Conservation (phyloP, 2,797 vertebrate genomes). For the Remorina albescens region DNA sequence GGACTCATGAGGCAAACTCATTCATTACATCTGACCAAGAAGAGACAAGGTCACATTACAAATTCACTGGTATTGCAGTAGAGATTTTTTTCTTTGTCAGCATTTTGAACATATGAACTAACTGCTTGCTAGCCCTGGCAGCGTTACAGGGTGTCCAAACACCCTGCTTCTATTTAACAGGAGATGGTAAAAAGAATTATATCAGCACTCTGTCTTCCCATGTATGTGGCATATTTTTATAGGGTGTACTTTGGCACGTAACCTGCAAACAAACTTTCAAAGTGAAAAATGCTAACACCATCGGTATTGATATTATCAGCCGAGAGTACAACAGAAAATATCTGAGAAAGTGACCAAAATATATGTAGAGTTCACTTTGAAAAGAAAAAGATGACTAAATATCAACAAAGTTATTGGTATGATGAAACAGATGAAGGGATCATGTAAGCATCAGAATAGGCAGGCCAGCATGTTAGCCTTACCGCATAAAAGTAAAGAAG, state of each 20-base stretch:
- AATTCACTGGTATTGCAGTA: conserved; percentile 34
- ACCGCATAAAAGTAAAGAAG: no score
- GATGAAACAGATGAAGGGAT: background rate
- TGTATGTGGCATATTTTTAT: conserved; percentile 3
- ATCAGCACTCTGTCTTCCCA: background rate
- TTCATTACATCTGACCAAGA: conserved; percentile 56
- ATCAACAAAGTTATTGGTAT: no score
- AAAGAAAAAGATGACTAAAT: background rate
- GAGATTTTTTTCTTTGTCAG: conserved; percentile 45
- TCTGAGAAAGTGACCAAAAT: background rate
- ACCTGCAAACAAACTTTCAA: background rate
- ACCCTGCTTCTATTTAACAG: conserved; percentile 24
- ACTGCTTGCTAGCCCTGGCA: conserved; percentile 32
- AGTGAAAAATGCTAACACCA: background rate
- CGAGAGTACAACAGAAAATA: background rate
- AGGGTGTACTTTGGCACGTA: background rate
- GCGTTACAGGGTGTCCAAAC: conserved; percentile 24
- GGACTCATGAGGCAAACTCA: conserved; percentile 52
- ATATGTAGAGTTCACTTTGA: background rate
- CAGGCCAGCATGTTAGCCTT: no score
- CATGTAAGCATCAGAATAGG: background rate
- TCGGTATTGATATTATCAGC: background rate
- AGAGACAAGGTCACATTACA: conserved; percentile 65
- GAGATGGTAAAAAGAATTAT: conserved; percentile 32
- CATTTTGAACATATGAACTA: conserved; percentile 48